Evolutionary conservation across 2,888 invertebrate species (phyloP), one percentile per base, ranked within the genome.

Genomic region (Scaptomyza tumidula): DNA sequence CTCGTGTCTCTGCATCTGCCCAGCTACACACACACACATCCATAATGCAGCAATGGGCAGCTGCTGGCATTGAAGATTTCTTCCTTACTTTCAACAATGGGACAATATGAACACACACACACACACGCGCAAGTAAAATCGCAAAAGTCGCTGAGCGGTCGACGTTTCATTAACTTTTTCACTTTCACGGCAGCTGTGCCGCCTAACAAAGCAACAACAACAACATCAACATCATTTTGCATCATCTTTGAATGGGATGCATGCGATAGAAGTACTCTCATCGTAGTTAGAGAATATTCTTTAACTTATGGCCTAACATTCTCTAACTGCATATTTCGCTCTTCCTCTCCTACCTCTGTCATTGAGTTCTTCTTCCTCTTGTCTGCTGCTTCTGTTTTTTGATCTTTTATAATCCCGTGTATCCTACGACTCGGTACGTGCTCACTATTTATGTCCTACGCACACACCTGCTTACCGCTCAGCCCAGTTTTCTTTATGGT

Each of bases 361-460:
- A n/a, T 41, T n/a, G 41, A 41, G 16, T 24, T 41, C 10, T 29
- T 24, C 29, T 41, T 35, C 19, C 50, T 24, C 48, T 24, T 43
- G 45, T 31, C 46, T 27, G 24, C 35, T 44, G 6, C 24, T 56
- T 19, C 41, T 67, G 61, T 39, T 14, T 41, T 14, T 64, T 65
- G 78, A 87, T 81, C 71, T 73, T 69, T 71, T 85, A 60, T 86
- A 83, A 88, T 86, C 83, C 78, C 65, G 50, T 33, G 50, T 62
- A 72, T 72, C 52, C 66, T 70, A 55, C 29, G 19, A 61, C 1
- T 60, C 57, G 86, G 86, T 72, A 75, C 88, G 86, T 88, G 83
- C 78, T 72, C 83, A 82, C 86, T 82, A 82, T 73, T 88, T 86
- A 82, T 81, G 52, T 58, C 16, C 50, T 46, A 66, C 48, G 37